Conservation (phyloP, 1,140 invertebrate species). For the Solen grandis region DNA sequence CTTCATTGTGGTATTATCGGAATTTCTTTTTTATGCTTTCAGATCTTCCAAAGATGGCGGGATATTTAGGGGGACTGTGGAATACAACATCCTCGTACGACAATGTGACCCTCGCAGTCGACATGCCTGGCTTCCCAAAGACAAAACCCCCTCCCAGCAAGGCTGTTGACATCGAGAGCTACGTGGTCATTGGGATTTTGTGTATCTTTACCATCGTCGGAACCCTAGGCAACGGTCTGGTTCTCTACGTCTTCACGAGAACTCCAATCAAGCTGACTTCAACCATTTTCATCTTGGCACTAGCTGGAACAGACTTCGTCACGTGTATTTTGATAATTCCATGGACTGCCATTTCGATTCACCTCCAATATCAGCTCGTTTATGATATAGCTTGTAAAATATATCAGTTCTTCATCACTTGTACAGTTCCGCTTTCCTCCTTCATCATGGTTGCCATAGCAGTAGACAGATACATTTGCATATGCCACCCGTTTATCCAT, state of each 20-base stretch:
- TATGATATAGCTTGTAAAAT: slow-evolving; percentile 75
- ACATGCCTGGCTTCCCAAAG: not conserved
- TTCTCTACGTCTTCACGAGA: slow-evolving; percentile 78
- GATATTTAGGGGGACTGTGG: not conserved
- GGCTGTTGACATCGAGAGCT: not conserved
- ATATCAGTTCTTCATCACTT: slow-evolving; percentile 78
- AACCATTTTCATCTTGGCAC: slow-evolving; percentile 78
- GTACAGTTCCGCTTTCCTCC: slow-evolving; percentile 77
- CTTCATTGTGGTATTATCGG: no score
- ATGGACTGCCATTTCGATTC: slow-evolving; percentile 72
- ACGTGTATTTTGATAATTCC: slow-evolving; percentile 76
- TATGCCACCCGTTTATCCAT: slow-evolving; percentile 78
- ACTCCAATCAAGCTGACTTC: slow-evolving; percentile 77
- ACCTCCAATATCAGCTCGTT: slow-evolving; percentile 61
- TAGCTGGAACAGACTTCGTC: slow-evolving; percentile 77
- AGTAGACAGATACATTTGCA: slow-evolving; percentile 80
- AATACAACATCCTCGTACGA: not conserved
- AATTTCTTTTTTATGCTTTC: no score
- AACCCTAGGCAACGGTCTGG: slow-evolving; percentile 77
- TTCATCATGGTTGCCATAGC: slow-evolving; percentile 80
- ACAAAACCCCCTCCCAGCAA: not conserved
- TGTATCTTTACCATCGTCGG: slow-evolving; percentile 73
- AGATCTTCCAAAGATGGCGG: no score
- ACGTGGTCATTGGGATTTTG: slow-evolving; percentile 61
- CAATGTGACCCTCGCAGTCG: not conserved